Conservation (phyloP, 2,888 invertebrate species). For the Blastobasis lacticolella region DNA sequence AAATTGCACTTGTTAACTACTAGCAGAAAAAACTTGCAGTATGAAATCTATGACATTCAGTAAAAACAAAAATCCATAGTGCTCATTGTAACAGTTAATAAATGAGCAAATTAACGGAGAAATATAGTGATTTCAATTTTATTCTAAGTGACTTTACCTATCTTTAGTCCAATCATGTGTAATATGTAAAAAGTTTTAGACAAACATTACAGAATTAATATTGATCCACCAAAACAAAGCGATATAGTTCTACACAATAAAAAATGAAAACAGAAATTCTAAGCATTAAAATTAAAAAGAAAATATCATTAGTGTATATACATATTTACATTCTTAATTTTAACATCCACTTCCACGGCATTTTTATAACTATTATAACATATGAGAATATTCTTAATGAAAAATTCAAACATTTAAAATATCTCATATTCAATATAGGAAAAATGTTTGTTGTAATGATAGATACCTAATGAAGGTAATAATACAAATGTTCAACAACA, state of each 20-base stretch:
- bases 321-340: conserved; percentile 65
- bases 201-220: neutral
- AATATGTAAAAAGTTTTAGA: neutral
- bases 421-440: conserved; percentile 18
- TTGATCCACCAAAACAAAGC: neutral
- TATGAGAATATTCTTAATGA: conserved; percentile 36
- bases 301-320: conserved; percentile 66
- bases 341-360: conserved; percentile 25
- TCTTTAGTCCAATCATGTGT: conserved; percentile 4
- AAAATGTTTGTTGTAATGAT: conserved; percentile 16
- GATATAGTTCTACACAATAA: conserved; percentile 1
- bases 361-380: conserved; percentile 42
- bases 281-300: conserved; percentile 46
- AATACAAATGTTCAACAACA: conserved; percentile 32
- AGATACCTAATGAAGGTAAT: conserved; percentile 21
- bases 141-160: conserved; percentile 1
- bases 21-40: too few relatives aligned
- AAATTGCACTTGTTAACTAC: conserved; percentile 25
- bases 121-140: conserved; percentile 1
- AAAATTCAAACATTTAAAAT: conserved; percentile 30
- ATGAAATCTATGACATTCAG: neutral
- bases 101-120: conserved; percentile 20
- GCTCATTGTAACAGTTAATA: conserved; percentile 28
- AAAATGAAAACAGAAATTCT: conserved; percentile 29
- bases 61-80: neutral